Evolutionary conservation across 2,797 vertebrate genomes (phyloP).

Genomic region (Balearica regulorum): DNA sequence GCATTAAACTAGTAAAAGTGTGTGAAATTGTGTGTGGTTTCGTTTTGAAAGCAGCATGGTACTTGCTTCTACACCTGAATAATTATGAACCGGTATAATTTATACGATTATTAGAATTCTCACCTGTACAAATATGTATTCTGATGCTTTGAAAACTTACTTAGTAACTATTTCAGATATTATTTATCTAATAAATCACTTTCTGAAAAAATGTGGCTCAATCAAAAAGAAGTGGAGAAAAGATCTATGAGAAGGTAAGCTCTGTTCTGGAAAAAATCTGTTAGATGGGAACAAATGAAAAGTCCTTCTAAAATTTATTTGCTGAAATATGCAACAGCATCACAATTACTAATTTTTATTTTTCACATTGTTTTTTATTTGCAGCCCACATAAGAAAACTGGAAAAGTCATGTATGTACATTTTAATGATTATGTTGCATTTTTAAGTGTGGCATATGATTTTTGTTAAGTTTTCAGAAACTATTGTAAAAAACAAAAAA

Average conservation of each 20-base stretch:
- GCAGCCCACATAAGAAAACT: constrained; percentile 75
- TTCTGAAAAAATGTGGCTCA: constrained; percentile 81
- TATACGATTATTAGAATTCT: not conserved
- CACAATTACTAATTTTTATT: constrained; percentile 4
- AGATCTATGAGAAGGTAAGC: constrained; percentile 72
- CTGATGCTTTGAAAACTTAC: constrained; percentile 41
- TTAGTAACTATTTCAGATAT: constrained; percentile 81
- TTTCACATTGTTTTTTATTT: constrained; percentile 55
- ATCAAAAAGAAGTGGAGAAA: constrained; percentile 77
- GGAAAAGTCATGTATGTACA: constrained; percentile 71
- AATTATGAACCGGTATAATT: not conserved
- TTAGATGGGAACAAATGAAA: not conserved
- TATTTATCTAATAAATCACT: constrained; percentile 87
- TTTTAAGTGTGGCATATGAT: not conserved
- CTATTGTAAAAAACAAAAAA: not conserved
- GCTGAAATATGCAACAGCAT: not conserved
- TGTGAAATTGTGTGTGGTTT: not conserved
- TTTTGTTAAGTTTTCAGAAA: not conserved
- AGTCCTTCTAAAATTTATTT: not conserved
- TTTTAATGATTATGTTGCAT: not conserved
- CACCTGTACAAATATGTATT: not conserved
- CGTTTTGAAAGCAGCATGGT: not conserved
- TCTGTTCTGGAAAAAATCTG: not conserved
- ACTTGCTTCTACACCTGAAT: not conserved
- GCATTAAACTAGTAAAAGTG: not conserved